A percentile compares a stretch with the other conserved stretches of the same genome.
phyloP scores from a whole-genome alignment of 2,888 invertebrate species.

The Hydriomena furcata region DNA sequence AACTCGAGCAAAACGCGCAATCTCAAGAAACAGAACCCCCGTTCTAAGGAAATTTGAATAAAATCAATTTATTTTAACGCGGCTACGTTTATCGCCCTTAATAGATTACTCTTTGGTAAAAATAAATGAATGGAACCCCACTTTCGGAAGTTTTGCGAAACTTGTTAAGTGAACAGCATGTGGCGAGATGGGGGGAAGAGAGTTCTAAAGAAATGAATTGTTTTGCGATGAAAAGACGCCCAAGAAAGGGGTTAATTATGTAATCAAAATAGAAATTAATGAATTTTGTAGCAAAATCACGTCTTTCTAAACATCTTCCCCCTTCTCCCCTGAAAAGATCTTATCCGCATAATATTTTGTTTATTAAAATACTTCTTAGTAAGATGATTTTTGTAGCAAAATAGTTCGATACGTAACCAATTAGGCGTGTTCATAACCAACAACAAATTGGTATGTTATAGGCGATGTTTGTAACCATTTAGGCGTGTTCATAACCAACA shows the following conservation, averaged over 20 bases:
- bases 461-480: too few species aligned
- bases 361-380: too few species aligned
- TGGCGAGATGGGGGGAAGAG: constrained; percentile 19
- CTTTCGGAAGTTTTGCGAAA: constrained; percentile 32
- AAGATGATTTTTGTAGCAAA: too few species aligned
- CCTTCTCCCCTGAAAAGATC: not conserved
- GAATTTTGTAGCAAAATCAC: constrained; percentile 18
- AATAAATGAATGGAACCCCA: constrained; percentile 58
- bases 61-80: constrained; percentile 81
- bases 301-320: not conserved
- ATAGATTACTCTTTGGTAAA: constrained; percentile 69
- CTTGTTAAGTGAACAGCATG: constrained; percentile 35
- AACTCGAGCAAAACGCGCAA: constrained; percentile 48
- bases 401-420: too few species aligned
- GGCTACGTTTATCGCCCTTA: constrained; percentile 74
- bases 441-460: too few species aligned
- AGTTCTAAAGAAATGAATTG: constrained; percentile 26
- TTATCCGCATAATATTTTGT: too few species aligned
- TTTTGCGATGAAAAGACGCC: constrained; percentile 12
- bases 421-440: too few species aligned
- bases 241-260: constrained; percentile 25
- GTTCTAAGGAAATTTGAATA: constrained; percentile 81
- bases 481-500: too few species aligned
- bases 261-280: constrained; percentile 23
- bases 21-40: constrained; percentile 69